Conservation (phyloP, 2,888 invertebrate genomes). For the Ryuthela nishihirai region DNA sequence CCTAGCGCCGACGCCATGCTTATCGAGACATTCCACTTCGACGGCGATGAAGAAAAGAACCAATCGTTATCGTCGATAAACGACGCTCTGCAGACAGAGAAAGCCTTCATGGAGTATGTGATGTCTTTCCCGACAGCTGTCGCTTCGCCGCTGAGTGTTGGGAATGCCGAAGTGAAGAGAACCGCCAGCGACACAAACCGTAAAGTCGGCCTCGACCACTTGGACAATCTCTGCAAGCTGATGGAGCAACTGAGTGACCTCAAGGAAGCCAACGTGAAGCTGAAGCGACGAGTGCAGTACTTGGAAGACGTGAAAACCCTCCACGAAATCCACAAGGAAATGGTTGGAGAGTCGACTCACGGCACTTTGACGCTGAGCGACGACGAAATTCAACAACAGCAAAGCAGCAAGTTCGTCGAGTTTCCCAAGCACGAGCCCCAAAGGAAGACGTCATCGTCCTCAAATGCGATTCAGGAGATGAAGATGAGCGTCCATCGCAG, state of each 20-base stretch:
- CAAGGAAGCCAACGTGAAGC: conserved; percentile 65
- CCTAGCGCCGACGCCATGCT: background rate
- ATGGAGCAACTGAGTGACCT: conserved; percentile 71
- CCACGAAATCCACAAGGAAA: conserved; percentile 43
- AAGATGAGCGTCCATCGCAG: too few relatives aligned
- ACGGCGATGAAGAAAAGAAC: conserved; percentile 21
- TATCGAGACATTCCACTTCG: conserved; percentile 24
- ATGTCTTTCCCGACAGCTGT: conserved; percentile 22
- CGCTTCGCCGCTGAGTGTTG: background rate
- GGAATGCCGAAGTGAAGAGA: background rate
- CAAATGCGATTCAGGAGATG: too few relatives aligned
- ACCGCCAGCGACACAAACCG: conserved; percentile 14
- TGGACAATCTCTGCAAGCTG: conserved; percentile 71
- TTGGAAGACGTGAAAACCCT: conserved; percentile 66
- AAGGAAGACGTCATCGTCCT: too few relatives aligned
- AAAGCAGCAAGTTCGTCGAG: conserved; percentile 14
- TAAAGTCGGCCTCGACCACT: conserved; percentile 66
- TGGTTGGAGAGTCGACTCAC: conserved; percentile 19
- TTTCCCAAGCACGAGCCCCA: conserved; percentile 11
- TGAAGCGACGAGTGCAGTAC: conserved; percentile 66
- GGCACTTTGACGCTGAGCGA: conserved; percentile 29
- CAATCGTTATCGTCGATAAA: conserved; percentile 26
- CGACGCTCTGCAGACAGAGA: conserved; percentile 38
- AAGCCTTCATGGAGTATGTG: conserved; percentile 40
- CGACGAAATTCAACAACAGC: conserved; percentile 18